These are phyloP conservation scores for Chymomyza amoena DNA, from an alignment of 2,888 invertebrate genomes.

Conservation along the genomic window DNA sequence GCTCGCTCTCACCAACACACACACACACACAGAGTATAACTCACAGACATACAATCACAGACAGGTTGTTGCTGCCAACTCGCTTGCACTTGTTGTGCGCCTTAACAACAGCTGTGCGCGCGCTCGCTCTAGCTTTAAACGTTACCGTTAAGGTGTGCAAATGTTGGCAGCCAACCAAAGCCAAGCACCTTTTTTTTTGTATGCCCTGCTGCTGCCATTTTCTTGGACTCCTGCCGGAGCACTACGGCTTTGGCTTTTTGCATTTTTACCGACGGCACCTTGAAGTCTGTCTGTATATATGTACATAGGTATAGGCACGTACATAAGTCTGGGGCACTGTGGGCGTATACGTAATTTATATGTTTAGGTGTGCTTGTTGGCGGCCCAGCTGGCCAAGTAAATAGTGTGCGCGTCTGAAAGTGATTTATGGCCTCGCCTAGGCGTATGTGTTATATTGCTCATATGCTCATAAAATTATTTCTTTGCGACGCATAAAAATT, in stretches of 20 bases:
- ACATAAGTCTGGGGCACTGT: not conserved
- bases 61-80: slow-evolving; percentile 59
- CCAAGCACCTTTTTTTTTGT: slow-evolving; percentile 67
- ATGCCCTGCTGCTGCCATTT: slow-evolving; percentile 18
- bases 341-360: slow-evolving; percentile 26
- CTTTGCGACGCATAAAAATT: slow-evolving; percentile 1
- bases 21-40: slow-evolving; percentile 12
- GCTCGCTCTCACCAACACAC: slow-evolving; percentile 53
- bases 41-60: slow-evolving; percentile 37
- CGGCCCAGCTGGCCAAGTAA: slow-evolving; percentile 5
- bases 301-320: not conserved
- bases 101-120: slow-evolving; percentile 36
- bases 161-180: slow-evolving; percentile 78
- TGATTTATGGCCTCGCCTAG: slow-evolving; percentile 32
- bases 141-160: slow-evolving; percentile 75
- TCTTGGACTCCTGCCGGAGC: slow-evolving; percentile 17
- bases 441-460: slow-evolving; percentile 23
- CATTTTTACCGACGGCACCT: slow-evolving; percentile 68
- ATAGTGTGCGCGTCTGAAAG: not conserved
- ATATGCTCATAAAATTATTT: slow-evolving; percentile 25
- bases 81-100: slow-evolving; percentile 26
- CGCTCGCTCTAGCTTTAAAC: slow-evolving; percentile 61
- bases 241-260: slow-evolving; percentile 38
- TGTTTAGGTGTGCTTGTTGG: slow-evolving; percentile 2
- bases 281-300: slow-evolving; percentile 10